phyloP scores from a whole-genome alignment of 2,113 vertebrate species.

The Hypanus sabinus region DNA sequence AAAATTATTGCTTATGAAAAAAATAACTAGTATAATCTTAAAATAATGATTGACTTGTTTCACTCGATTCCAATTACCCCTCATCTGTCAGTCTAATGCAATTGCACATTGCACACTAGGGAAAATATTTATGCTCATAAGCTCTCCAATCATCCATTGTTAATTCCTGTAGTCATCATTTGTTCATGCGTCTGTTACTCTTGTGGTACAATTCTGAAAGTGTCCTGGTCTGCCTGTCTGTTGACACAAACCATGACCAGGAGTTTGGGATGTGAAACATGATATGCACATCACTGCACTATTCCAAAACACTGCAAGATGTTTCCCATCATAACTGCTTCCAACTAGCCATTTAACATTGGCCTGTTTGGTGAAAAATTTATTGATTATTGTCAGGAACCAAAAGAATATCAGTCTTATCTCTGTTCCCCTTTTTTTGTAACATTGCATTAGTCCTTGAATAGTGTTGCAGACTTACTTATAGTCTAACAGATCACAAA shows the following conservation, averaged over 20 bases:
- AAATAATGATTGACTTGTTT: background rate
- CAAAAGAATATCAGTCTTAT: background rate
- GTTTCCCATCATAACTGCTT: background rate
- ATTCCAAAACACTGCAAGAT: background rate
- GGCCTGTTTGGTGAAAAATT: background rate
- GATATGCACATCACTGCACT: background rate
- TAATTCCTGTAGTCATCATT: background rate
- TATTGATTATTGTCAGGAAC: background rate
- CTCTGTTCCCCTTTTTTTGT: background rate
- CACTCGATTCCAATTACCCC: background rate
- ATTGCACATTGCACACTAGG: background rate
- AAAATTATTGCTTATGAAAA: background rate
- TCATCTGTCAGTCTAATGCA: background rate
- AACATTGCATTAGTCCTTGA: background rate
- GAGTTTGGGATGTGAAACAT: background rate
- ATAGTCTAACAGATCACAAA: background rate
- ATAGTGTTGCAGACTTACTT: background rate
- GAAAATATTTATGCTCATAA: background rate
- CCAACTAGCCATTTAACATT: background rate
- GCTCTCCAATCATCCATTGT: background rate
- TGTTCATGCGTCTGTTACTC: background rate
- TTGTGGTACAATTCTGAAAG: background rate
- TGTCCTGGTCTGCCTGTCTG: background rate
- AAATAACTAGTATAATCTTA: background rate
- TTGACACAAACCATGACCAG: background rate